Evolutionary conservation across 2,797 vertebrate genomes (phyloP), one percentile per base, ranked within the genome.

Genomic region (Rhinophrynus dorsalis): DNA sequence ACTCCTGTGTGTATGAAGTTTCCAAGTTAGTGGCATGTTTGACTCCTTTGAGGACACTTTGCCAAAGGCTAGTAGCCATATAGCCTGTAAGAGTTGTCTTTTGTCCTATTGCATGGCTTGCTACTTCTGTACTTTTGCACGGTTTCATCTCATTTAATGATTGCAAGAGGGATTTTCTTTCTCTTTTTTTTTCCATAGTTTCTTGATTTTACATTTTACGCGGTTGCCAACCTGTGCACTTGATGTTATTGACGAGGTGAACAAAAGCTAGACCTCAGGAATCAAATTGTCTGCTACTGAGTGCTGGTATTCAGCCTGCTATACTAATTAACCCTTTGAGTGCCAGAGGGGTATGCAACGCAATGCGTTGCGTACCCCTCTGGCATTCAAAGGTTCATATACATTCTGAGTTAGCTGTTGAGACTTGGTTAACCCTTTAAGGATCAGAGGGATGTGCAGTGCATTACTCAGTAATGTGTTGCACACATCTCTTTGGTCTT

Each of bases 71-170:
- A 32, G 94, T 89, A 92, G 85, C 88, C 86, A 86, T 92, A 90
- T 92, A 82, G 88, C 91, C 87, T 83, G 81, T 93, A 86, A 11
- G 84, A 83, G 90, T 91, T 89, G 90, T 94, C 88, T 83, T 88
- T 89, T 90, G 93, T 93, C 91, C 88, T 81, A 86, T 94, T 86
- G 93, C 97, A 94, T 98, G 94, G 92, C 91, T 95, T 91, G 88
- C 91, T 92, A 89, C 91, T 92, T 9, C 12, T 62, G 59, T 64
- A 92, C 89, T 92, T n/a, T 92, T 87, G 94, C 94, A 92, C 89
- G 92, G 89, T 90, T 90, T 92, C 91, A 92, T 93, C 87, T 77
- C 82, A 88, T 90, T 92, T 87, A 84, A 89, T 89, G 90, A 86
- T 84, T 83, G 84, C 89, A 89, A 83, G 83, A 82, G 79, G 79